These are phyloP conservation scores for Coregonus sp. DNA, from an alignment of 2,797 vertebrate species.

Conservation along the genomic window DNA sequence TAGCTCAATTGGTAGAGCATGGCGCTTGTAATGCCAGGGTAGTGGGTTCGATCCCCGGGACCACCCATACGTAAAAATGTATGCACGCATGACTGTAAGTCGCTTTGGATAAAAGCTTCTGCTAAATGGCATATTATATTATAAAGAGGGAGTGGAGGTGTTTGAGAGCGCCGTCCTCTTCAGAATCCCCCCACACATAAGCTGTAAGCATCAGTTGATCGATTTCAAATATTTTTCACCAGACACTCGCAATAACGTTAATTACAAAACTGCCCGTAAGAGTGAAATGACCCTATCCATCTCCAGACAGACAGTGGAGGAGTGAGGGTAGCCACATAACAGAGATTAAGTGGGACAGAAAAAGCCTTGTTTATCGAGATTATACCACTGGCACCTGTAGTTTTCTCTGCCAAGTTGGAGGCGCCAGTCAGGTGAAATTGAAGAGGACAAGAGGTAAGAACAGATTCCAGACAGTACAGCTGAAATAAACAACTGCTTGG, in stretches of 20 bases:
- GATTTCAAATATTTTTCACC: constrained; percentile 38
- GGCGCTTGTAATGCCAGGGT: too few species aligned
- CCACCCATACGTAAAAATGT: too few species aligned
- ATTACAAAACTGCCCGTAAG: constrained; percentile 29
- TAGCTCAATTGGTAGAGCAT: too few species aligned
- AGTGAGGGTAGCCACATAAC: background rate
- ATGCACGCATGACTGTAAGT: too few species aligned
- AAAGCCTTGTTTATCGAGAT: background rate
- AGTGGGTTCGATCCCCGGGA: too few species aligned
- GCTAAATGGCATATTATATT: too few species aligned
- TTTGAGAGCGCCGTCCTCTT: constrained; percentile 12
- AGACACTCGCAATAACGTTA: constrained; percentile 15
- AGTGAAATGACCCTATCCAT: constrained; percentile 6
- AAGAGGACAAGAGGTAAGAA: background rate
- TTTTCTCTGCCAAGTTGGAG: background rate
- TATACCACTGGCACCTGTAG: background rate
- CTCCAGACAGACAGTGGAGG: background rate
- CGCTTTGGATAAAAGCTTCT: too few species aligned
- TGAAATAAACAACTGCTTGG: background rate
- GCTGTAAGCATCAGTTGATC: constrained; percentile 12
- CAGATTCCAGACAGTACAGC: background rate
- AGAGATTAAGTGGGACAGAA: background rate
- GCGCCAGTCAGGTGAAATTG: background rate
- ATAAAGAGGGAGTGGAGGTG: constrained; percentile 14
- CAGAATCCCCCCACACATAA: constrained; percentile 20